Base-by-base conservation (phyloP, 2,113 vertebrate genomes). In the Marcusenius ussheri region DNA sequence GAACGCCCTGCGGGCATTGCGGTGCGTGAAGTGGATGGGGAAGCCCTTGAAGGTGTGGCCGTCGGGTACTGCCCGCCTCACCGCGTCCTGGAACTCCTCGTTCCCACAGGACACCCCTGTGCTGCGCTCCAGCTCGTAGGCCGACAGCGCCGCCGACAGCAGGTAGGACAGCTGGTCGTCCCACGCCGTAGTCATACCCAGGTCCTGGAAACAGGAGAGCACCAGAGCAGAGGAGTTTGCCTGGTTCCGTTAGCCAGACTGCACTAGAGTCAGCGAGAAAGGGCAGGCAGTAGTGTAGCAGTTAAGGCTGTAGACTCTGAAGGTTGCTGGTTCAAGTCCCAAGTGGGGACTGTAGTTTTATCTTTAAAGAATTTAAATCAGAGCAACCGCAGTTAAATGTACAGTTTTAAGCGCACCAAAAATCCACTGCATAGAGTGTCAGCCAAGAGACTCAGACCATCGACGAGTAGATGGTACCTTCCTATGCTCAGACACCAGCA, bases 21-120 rank as follows among this genome's bases (percentile, higher is more conserved):
- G 96, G 91, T 99, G 97, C 5, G 98, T 93, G 91, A 99, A 98
- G 92, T 99, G 97, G 93, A 98, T 99, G 11, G 98, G 98, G 92
- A 99, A 99, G 27, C 98, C 98, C 95, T 99, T 99, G 93, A 99
- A 99, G 5, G 98, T 99, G 93, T 99, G 98, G 47, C 98, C 98
- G 2, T 98, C 98, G 0, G 98, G 98, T 2, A 99, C 98, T 0
- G 97, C 97, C 92, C 98, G 97, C 93, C 97, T 96, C 66, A 99
- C 95, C 0, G 98, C 97, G 84, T 99, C 98, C 90, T 99, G 98
- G 93, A 99, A 99, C 93, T 99, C 98, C 91, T 99, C 98, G 39
- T 98, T 99, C 90, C 98, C 98, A 35, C 97, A 97, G 87, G 97
- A 98, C 90, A 99, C 93, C 15, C 98, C 95, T 0, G 96, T 97